Conservation (phyloP, 92 coral and sea anemone species). For the Pocillopora grandis region DNA sequence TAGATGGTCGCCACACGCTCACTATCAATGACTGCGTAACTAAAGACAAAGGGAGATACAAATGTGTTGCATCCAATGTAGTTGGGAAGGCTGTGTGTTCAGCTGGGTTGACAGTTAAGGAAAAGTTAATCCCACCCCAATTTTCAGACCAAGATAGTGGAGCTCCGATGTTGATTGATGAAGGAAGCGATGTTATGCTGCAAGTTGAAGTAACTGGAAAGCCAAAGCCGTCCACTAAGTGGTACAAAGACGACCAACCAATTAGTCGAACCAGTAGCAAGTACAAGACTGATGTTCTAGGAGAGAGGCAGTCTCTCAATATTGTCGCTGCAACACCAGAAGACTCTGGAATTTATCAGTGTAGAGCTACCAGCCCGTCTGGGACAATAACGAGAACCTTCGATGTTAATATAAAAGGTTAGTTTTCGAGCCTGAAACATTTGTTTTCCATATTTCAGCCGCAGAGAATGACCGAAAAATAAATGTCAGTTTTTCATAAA, state of each 20-base stretch:
- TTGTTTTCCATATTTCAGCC: neutral
- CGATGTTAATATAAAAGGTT: slow-evolving; percentile 82
- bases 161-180: slow-evolving; percentile 63
- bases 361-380: slow-evolving; percentile 80
- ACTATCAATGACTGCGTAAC: slow-evolving; percentile 64
- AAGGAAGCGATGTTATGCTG: slow-evolving; percentile 67
- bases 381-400: slow-evolving; percentile 84
- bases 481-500: too few relatives aligned
- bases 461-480: too few relatives aligned
- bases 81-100: slow-evolving; percentile 65
- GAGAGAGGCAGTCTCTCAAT: slow-evolving; percentile 59
- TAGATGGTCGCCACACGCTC: slow-evolving; percentile 60
- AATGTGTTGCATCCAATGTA: slow-evolving; percentile 66
- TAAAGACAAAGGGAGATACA: slow-evolving; percentile 79
- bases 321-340: slow-evolving; percentile 69
- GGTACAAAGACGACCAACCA: slow-evolving; percentile 75
- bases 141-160: slow-evolving; percentile 59
- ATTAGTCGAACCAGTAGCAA: slow-evolving; percentile 57
- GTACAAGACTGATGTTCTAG: slow-evolving; percentile 60
- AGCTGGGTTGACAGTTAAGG: slow-evolving; percentile 37
- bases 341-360: slow-evolving; percentile 84
- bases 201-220: slow-evolving; percentile 61
- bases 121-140: slow-evolving; percentile 64
- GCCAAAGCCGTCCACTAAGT: slow-evolving; percentile 78
- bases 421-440: neutral